phyloP scores from a whole-genome alignment of 2,888 invertebrate genomes.

The Lithodes maja region DNA sequence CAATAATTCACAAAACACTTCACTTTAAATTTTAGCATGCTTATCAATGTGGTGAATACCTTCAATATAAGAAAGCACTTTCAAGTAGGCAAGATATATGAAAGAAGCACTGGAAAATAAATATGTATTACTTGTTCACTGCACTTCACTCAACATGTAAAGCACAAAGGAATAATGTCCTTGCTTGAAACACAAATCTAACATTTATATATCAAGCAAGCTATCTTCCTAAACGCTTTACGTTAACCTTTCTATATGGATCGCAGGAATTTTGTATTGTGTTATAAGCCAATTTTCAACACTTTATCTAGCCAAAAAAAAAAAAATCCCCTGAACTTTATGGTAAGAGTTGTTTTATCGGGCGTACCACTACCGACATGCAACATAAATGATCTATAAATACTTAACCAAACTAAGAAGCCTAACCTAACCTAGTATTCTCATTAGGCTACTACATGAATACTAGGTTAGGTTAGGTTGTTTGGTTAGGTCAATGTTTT shows the following conservation, averaged over 20 bases:
- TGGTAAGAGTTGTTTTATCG: not conserved
- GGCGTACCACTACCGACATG: too few relatives aligned
- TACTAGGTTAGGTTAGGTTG: too few relatives aligned
- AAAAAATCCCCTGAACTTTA: conserved; percentile 14
- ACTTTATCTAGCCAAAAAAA: conserved; percentile 30
- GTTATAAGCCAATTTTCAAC: conserved; percentile 43
- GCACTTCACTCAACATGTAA: conserved; percentile 47
- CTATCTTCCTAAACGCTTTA: conserved; percentile 1
- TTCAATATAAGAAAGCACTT: conserved; percentile 50
- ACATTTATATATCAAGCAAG: not conserved
- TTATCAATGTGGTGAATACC: conserved; percentile 64
- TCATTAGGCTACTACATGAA: too few relatives aligned
- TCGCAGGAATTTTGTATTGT: not conserved
- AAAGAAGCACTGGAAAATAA: conserved; percentile 55
- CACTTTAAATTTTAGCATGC: conserved; percentile 16
- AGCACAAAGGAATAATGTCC: not conserved
- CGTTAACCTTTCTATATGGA: not conserved
- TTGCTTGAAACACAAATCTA: not conserved
- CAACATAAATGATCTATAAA: too few relatives aligned
- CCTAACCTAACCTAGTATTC: too few relatives aligned
- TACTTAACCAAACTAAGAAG: too few relatives aligned
- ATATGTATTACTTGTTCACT: conserved; percentile 37
- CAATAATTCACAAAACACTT: not conserved
- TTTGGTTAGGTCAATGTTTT: too few relatives aligned
- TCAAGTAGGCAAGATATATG: conserved; percentile 55